phyloP scores from a whole-genome alignment of 2,797 vertebrate species.

The Thunnus albacares region DNA sequence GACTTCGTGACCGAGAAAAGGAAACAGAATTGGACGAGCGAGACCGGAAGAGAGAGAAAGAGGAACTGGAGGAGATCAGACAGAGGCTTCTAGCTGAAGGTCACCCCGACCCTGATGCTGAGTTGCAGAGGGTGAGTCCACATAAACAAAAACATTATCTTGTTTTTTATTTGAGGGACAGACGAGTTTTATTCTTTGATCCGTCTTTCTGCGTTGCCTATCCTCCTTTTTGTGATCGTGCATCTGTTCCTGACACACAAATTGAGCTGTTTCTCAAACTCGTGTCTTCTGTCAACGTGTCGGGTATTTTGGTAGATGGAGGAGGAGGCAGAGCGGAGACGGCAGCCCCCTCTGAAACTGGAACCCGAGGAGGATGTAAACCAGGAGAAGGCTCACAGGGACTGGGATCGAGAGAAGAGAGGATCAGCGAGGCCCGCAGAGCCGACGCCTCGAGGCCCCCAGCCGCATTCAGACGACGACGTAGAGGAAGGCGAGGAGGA shows the following conservation, averaged over 20 bases:
- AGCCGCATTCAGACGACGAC: constrained; percentile 88
- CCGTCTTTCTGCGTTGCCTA: too few relatives aligned
- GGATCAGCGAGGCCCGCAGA: constrained; percentile 75
- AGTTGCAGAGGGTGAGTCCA: constrained; percentile 93
- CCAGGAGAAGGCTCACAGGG: constrained; percentile 91
- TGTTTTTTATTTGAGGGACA: not conserved
- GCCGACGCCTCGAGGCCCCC: constrained; percentile 83
- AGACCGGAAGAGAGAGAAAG: constrained; percentile 97
- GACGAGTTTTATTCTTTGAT: not conserved
- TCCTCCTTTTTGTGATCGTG: too few relatives aligned
- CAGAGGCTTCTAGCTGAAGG: constrained; percentile 97
- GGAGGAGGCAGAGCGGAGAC: constrained; percentile 95
- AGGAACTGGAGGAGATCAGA: constrained; percentile 97
- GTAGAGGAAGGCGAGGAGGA: constrained; percentile 79
- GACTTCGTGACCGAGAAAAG: constrained; percentile 96
- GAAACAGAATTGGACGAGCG: constrained; percentile 97
- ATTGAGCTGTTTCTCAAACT: not conserved
- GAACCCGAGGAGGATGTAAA: constrained; percentile 93
- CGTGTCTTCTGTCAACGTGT: not conserved
- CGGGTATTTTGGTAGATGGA: constrained; percentile 89
- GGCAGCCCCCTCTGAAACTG: constrained; percentile 93
- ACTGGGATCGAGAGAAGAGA: constrained; percentile 88
- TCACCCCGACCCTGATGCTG: constrained; percentile 97
- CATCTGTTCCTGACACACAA: not conserved
- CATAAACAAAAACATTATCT: not conserved